Evolutionary conservation across 2,797 vertebrate genomes (phyloP).

Genomic region (Miopithecus talapoin): DNA sequence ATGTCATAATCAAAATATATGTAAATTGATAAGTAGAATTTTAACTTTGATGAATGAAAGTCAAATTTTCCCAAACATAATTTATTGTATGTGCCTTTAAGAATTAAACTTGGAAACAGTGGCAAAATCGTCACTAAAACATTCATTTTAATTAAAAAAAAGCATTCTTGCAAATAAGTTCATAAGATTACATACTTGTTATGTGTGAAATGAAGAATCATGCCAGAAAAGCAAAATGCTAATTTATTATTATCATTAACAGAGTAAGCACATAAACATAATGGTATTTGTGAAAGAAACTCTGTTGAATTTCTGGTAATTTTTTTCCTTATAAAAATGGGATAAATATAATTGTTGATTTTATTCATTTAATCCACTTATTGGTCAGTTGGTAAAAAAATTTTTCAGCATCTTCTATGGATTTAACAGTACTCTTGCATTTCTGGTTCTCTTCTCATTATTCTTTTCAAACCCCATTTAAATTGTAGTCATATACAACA

Average conservation of each 20-base stretch:
- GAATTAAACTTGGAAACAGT: background rate
- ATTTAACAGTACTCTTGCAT: background rate
- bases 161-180: background rate
- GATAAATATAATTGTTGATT: background rate
- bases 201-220: background rate
- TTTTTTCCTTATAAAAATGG: background rate
- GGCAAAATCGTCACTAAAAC: background rate
- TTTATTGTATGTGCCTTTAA: background rate
- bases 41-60: background rate
- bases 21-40: background rate
- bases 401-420: background rate
- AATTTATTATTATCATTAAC: background rate
- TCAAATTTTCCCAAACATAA: background rate
- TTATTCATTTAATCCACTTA: background rate
- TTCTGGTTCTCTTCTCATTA: background rate
- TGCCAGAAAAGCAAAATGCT: background rate
- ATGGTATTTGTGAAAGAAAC: background rate
- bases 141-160: background rate
- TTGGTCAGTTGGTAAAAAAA: background rate
- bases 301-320: background rate
- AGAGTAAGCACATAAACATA: background rate
- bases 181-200: background rate
- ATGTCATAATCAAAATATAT: background rate
- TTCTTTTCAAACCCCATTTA: background rate
- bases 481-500: background rate